A percentile compares a stretch with the other conserved stretches of the same genome.
Evolutionary conservation across 1,140 invertebrate species (phyloP).

Genomic region (Trichonephila inaurata): DNA sequence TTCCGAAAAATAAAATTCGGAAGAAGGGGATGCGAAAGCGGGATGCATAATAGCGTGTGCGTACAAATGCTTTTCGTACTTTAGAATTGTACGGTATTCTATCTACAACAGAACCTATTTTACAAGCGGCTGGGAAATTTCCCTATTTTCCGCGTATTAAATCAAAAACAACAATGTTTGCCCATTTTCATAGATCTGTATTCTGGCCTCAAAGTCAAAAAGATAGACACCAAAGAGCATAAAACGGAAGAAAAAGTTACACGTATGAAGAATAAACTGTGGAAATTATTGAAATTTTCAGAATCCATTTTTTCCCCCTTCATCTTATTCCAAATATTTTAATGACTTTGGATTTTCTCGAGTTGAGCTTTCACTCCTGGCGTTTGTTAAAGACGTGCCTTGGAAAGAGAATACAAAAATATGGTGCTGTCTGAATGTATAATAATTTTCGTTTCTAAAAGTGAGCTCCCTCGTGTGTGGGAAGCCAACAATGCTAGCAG

Average conservation of each 20-base stretch:
- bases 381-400: conserved; percentile 61
- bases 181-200: not conserved
- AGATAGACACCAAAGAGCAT: conserved; percentile 39
- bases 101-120: conserved; percentile 30
- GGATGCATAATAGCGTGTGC: not conserved
- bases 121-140: conserved; percentile 44
- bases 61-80: conserved; percentile 10
- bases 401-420: conserved; percentile 38
- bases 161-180: conserved; percentile 72
- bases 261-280: conserved; percentile 38
- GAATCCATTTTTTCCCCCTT: conserved; percentile 10
- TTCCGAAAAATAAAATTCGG: conserved; percentile 55
- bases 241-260: conserved; percentile 48
- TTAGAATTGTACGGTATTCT: not conserved
- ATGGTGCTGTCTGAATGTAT: conserved; percentile 54
- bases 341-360: conserved; percentile 60
- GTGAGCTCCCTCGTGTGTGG: conserved; percentile 45
- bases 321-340: conserved; percentile 56
- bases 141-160: conserved; percentile 63
- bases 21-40: not conserved
- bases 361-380: not conserved
- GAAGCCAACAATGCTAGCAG: not conserved
- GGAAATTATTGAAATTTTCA: conserved; percentile 68
- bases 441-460: conserved; percentile 61
- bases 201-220: conserved; percentile 37